Evolutionary conservation across 2,797 vertebrate species (phyloP).

Genomic region (Onychomys leucogaster): DNA sequence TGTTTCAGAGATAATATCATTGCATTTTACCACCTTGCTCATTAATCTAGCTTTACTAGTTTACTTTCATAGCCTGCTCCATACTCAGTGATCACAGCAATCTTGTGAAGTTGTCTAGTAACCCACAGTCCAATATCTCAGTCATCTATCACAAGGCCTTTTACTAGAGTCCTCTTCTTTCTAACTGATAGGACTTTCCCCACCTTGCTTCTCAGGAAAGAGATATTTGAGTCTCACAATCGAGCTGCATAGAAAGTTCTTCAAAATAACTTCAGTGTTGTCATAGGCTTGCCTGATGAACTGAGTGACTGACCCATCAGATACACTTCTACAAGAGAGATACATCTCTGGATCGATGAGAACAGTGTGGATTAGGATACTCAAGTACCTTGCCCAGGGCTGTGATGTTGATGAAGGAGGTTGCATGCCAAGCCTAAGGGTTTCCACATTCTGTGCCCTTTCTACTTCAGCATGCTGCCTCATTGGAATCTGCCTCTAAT

Average conservation of each 20-base stretch:
- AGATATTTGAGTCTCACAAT: neutral
- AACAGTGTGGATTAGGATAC: neutral
- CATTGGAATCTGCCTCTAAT: neutral
- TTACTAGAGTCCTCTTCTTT: neutral
- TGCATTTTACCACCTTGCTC: neutral
- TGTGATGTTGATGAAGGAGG: neutral
- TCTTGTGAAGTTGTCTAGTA: neutral
- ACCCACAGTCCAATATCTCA: neutral
- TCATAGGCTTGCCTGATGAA: neutral
- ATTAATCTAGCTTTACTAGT: neutral
- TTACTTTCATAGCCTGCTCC: neutral
- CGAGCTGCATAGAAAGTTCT: neutral
- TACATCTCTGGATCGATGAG: neutral
- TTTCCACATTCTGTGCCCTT: neutral
- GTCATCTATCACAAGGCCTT: neutral
- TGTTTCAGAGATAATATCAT: neutral
- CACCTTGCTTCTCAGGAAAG: conserved; percentile 12
- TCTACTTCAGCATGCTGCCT: neutral
- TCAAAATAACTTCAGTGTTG: neutral
- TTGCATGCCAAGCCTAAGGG: neutral
- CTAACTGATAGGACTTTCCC: neutral
- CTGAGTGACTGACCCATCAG: neutral
- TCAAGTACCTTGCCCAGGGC: neutral
- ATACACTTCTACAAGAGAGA: neutral
- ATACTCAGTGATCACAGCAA: neutral